Conservation (phyloP, 2,888 invertebrate species). For the Chydorus sphaericus region DNA sequence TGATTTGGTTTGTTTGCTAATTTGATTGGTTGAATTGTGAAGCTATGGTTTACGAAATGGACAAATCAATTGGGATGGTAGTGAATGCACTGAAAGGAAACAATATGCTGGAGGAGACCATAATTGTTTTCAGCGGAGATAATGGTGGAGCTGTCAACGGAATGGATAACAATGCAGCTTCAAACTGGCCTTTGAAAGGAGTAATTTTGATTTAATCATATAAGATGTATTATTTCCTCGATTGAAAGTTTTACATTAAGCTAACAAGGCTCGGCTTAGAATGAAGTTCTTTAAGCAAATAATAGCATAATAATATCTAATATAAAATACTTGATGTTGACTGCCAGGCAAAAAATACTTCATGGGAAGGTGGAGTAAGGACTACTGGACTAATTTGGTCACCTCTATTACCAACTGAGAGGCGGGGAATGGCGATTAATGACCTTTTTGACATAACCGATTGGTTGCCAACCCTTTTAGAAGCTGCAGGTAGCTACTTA, state of each 20-base stretch:
- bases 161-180: slow-evolving; percentile 47
- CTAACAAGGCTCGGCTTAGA: too few relatives aligned
- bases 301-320: too few relatives aligned
- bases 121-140: slow-evolving; percentile 73
- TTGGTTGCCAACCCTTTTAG: slow-evolving; percentile 73
- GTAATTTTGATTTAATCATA: too few relatives aligned
- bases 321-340: too few relatives aligned
- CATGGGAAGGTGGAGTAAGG: slow-evolving; percentile 87
- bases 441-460: slow-evolving; percentile 68
- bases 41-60: slow-evolving; percentile 74
- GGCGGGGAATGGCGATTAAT: slow-evolving; percentile 21
- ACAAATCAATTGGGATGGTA: slow-evolving; percentile 66
- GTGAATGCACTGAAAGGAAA: slow-evolving; percentile 47
- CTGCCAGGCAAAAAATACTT: slow-evolving; percentile 66
- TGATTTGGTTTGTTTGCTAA: background rate
- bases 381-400: slow-evolving; percentile 67
- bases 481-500: slow-evolving; percentile 42
- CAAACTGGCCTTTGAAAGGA: slow-evolving; percentile 45
- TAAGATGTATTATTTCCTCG: too few relatives aligned
- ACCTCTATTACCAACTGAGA: background rate
- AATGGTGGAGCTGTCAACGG: slow-evolving; percentile 72
- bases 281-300: too few relatives aligned
- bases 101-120: slow-evolving; percentile 59
- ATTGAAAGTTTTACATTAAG: too few relatives aligned
- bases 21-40: too few relatives aligned